A percentile compares a stretch with the other conserved stretches of the same genome.
phyloP scores from a whole-genome alignment of 2,888 invertebrate species.

The Pocota personata region DNA sequence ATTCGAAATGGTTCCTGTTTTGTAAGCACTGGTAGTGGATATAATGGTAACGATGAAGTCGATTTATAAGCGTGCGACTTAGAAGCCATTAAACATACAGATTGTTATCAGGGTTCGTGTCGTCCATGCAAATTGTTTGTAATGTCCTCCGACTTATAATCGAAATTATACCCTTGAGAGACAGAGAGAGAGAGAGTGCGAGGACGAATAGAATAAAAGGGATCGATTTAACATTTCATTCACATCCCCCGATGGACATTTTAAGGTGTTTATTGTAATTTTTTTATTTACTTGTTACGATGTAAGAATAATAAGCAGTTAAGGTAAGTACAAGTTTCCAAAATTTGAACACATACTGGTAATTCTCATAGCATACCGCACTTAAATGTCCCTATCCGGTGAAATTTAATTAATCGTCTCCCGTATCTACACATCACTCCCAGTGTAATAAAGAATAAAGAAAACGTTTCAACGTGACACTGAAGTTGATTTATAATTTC shows the following conservation, averaged over 20 bases:
- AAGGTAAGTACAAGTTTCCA: not conserved
- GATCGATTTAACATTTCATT: slow-evolving; percentile 34
- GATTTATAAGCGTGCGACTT: slow-evolving; percentile 50
- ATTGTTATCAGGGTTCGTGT: slow-evolving; percentile 52
- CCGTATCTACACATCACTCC: not conserved
- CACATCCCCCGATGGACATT: slow-evolving; percentile 9
- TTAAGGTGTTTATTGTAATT: slow-evolving; percentile 48
- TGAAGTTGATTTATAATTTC: slow-evolving; percentile 36
- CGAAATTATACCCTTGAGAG: slow-evolving; percentile 43
- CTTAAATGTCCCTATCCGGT: not conserved
- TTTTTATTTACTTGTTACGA: slow-evolving; percentile 19
- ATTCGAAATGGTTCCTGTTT: slow-evolving; percentile 24
- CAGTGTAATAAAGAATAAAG: slow-evolving; percentile 22
- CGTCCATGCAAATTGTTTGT: slow-evolving; percentile 58
- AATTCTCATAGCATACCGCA: not conserved
- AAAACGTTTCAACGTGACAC: slow-evolving; percentile 5
- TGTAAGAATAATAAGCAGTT: slow-evolving; percentile 27
- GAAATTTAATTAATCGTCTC: slow-evolving; percentile 35
- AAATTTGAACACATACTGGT: not conserved
- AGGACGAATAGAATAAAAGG: slow-evolving; percentile 6
- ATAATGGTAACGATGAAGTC: slow-evolving; percentile 30
- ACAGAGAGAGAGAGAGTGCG: not conserved
- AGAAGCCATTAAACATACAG: slow-evolving; percentile 50
- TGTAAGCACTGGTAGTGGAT: not conserved
- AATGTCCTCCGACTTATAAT: slow-evolving; percentile 48